phyloP scores from a whole-genome alignment of 2,888 invertebrate genomes.

The Cinara cedri region DNA sequence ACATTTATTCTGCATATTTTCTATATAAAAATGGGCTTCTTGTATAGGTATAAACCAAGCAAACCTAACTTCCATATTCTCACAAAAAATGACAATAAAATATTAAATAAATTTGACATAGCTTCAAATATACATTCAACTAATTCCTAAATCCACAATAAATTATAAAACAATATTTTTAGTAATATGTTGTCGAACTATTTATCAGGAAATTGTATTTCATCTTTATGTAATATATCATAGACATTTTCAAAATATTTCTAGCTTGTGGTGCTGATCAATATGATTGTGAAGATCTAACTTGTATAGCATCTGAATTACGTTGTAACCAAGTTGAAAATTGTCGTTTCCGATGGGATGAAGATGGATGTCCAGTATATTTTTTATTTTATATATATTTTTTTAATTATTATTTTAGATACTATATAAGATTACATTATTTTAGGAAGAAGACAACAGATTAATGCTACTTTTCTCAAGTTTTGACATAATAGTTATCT shows the following conservation, averaged over 20 bases:
- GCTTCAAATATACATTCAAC: too few relatives aligned
- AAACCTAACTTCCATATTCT: too few relatives aligned
- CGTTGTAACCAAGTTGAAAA: slow-evolving; percentile 77
- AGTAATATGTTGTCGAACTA: too few relatives aligned
- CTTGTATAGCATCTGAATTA: slow-evolving; percentile 76
- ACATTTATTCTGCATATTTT: too few relatives aligned
- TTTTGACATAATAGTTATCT: slow-evolving; percentile 77
- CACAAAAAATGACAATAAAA: too few relatives aligned
- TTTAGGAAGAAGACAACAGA: slow-evolving; percentile 57
- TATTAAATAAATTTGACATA: too few relatives aligned
- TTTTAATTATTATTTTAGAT: neutral
- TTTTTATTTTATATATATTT: neutral
- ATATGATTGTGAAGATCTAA: slow-evolving; percentile 85
- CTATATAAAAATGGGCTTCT: too few relatives aligned
- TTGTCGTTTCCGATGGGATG: slow-evolving; percentile 84
- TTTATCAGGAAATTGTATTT: too few relatives aligned
- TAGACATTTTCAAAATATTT: neutral
- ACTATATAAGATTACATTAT: slow-evolving; percentile 14
- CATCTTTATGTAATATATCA: too few relatives aligned
- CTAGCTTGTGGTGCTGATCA: slow-evolving; percentile 68
- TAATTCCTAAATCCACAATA: too few relatives aligned
- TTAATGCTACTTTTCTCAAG: slow-evolving; percentile 52
- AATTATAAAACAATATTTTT: too few relatives aligned
- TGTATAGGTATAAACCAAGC: too few relatives aligned
- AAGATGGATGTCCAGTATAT: slow-evolving; percentile 69